Percentiles rank a stretch among this genome's conserved stretches.
Evolutionary conservation across 2,888 invertebrate genomes (phyloP).

Genomic region (Scaptomyza caliginosa): DNA sequence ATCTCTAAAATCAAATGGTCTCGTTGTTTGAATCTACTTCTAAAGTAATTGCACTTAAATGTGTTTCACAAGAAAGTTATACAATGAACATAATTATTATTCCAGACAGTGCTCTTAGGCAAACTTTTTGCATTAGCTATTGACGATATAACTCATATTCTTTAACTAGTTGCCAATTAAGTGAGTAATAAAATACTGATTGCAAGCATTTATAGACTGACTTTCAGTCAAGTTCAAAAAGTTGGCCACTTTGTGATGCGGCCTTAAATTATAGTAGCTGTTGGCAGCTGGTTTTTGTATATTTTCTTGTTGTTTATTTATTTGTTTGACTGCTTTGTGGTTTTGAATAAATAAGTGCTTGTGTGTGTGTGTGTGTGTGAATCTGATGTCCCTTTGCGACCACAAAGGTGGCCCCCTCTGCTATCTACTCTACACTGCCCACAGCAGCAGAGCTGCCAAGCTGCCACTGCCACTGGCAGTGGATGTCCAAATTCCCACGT

Average conservation of each 20-base stretch:
- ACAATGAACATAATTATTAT: constrained; percentile 12
- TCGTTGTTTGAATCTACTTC: background rate
- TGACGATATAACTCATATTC: constrained; percentile 4
- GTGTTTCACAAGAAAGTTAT: background rate
- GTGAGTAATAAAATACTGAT: constrained; percentile 25
- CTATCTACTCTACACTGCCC: background rate
- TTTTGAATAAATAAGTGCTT: constrained; percentile 7
- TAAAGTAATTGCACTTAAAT: background rate
- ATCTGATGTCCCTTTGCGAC: constrained; percentile 49
- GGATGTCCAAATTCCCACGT: constrained; percentile 59
- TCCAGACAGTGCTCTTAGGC: background rate
- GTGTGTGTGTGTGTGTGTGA: background rate
- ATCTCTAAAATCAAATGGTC: background rate
- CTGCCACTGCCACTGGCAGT: constrained; percentile 28
- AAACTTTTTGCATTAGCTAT: constrained; percentile 17
- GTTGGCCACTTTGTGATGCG: constrained; percentile 11
- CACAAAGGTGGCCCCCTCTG: constrained; percentile 43
- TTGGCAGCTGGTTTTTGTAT: constrained; percentile 12
- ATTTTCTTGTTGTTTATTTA: constrained; percentile 27
- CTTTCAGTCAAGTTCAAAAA: constrained; percentile 11
- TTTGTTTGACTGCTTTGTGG: constrained; percentile 44
- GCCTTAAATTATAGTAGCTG: constrained; percentile 33
- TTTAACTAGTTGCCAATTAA: constrained; percentile 38
- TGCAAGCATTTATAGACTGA: constrained; percentile 23
- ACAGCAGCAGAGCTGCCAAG: background rate